Base-by-base conservation (phyloP, 2,113 vertebrate genomes). In the Lates calcarifer region DNA sequence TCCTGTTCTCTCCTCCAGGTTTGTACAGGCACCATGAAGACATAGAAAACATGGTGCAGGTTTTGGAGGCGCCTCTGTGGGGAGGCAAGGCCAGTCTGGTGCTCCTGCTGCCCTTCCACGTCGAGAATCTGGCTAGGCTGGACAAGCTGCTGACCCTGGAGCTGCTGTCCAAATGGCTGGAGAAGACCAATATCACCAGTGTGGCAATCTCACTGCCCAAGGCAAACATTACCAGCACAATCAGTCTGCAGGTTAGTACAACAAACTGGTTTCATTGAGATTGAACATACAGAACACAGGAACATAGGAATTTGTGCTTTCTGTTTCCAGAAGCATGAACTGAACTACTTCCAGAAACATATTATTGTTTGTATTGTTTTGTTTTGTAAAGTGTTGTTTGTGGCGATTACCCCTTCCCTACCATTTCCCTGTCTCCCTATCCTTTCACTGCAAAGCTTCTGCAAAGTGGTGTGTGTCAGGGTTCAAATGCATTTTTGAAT, bases 91-190 rank as follows among this genome's bases (percentile, higher is more conserved):
- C 89, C 82, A 92, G 92, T 66, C 2, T 93, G 60, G 63, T 94
- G 71, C 77, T 94, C 60, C 90, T 95, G 70, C 61, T 95, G 82
- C 94, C 93, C 60, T 93, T 94, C 66, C 94, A 93, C 3, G 90
- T 94, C 12, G 90, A 94, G 83, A 58, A 58, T 37, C 90, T 94
- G 84, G 43, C 56, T 3, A 57, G 93, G 35, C 55, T 94, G 82
- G 92, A 95, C 28, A 86, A 83, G 33, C 68, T 93, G 60, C 86
- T 95, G 82, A 94, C 81, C 74, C 83, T 79, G 37, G 89, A 94
- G 51, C 87, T 77, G 79, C 60, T 94, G 71, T 82, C 85, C 66
- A 83, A 77, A 60, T 93, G 94, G 93, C 81, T 94, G 73, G 82
- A 88, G 53, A 88, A 85, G 26, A 76, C 90, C 49, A 76, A 20